Evolutionary conservation across 2,888 invertebrate genomes (phyloP), one percentile per base, ranked within the genome.

Genomic region (Tipula vernalis): DNA sequence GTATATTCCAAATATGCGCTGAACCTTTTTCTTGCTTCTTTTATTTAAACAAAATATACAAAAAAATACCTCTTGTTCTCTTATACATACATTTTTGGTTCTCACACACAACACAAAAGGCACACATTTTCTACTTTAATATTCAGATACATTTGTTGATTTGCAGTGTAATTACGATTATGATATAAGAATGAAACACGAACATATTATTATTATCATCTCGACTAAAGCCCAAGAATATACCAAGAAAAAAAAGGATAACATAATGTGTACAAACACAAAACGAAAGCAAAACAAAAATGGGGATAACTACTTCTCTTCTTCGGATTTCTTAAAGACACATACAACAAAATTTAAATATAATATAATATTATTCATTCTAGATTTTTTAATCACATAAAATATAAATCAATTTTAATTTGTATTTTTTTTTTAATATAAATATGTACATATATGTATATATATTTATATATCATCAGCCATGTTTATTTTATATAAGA

Each of bases 1-100:
- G 88, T 28, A 71, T 71, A 71, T 71, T 51, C 51, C 88, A 87
- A 88, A 88, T 88, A 88, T 71, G 85, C 85, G 83, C 42, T 83
- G 86, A 87, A 87, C 85, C 42, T 42, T 85, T 85, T 42, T 18
- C 41, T 84, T 84, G 84, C 39, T 84, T 84, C 84, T 84, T 36
- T 84, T 84, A 84, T 84, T 84, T 71, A 18, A 71, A 71, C 71
- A 71, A 71, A 71, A 71, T 71, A 71, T 10, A 71, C 28, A 28
- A 71, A 71, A n/a, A 71, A 71, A 71, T 71, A 71, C 71, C 71
- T 71, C 71, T 71, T 71, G 71, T 71, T 71, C 71, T 71, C 71
- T 71, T 71, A 71, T 51, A 15, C 12, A 44, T 51, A 51, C 51
- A 51, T n/a, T 51, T 71, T 71, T 6, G 28, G 28, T 71, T 71